Evolutionary conservation across 2,888 invertebrate genomes (phyloP), one percentile per base, ranked within the genome.

Genomic region (Drosophila aldrichi): DNA sequence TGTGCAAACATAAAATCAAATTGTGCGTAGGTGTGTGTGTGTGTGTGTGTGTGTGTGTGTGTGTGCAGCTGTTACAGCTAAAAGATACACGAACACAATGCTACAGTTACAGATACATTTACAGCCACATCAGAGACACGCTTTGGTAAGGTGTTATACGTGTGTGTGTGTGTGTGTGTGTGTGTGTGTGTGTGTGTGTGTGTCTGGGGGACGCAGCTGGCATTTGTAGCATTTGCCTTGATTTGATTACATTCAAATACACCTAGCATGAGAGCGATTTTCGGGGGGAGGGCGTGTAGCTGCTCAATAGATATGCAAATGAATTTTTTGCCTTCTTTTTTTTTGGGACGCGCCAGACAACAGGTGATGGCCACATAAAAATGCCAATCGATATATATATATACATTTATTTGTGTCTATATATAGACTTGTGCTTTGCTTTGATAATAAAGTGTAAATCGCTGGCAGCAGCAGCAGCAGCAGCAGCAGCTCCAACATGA

Each of bases 1-100:
- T 84, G 86, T 86, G 81, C 86, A 87, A 88, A 87, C 86, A 87
- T 85, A 85, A 87, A 87, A 87, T 87, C 86, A 83, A 87, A 87
- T 87, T 85, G 86, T 77, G 70, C 65, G 63, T 80, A 76, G 62
- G 61, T 49, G 76, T 74, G 86, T 77, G 70, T 63, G 63, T 80
- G 74, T 59, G 61, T 49, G 76, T n/a, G n/a, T 85, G 86, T 77
- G 70, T 63, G 63, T 80, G 74, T 60, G 61, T 49, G 76, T 74
- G 86, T 74, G 70, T 71, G 64, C 72, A 75, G 77, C 77, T 77
- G 79, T 67, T 74, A 64, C 71, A 56, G 57, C 18, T 36, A 68
- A 68, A 60, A 69, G 59, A 20, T 48, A 67, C 61, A 40, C 58
- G 48, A 16, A 5, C 29, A 58, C 58, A 58, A 9, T 36, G 43